Evolutionary conservation across 1,140 invertebrate genomes (phyloP).

Genomic region (Euschistus heros): DNA sequence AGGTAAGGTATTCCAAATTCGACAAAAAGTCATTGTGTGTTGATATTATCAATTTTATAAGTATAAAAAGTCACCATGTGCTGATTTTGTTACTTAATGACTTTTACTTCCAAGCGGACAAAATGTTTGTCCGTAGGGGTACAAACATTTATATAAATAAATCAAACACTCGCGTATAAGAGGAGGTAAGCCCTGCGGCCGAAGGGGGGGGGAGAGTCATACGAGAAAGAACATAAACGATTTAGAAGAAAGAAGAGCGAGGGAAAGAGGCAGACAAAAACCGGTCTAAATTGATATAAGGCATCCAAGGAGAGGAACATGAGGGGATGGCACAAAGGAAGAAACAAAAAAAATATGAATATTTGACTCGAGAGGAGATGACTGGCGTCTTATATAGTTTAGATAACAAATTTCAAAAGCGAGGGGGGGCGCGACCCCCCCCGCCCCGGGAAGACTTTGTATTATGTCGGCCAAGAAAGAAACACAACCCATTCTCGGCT

Average conservation of each 20-base stretch:
- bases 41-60: too few relatives aligned
- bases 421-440: neutral
- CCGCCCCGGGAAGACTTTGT: neutral
- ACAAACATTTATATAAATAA: too few relatives aligned
- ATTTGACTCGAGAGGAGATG: constrained; percentile 13
- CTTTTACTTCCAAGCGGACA: too few relatives aligned
- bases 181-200: too few relatives aligned
- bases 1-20: too few relatives aligned
- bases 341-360: constrained; percentile 19
- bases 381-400: constrained; percentile 14
- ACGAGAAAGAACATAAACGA: constrained; percentile 15
- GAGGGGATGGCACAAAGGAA: neutral
- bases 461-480: constrained; percentile 17
- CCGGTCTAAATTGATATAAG: constrained; percentile 12
- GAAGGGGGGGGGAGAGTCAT: neutral
- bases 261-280: constrained; percentile 14
- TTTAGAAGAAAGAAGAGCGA: constrained; percentile 6
- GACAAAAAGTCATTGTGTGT: too few relatives aligned
- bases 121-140: too few relatives aligned
- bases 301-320: neutral
- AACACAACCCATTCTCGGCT: constrained; percentile 23
- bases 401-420: constrained; percentile 17
- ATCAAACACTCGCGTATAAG: too few relatives aligned
- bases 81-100: too few relatives aligned
- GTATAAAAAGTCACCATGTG: too few relatives aligned